Percentiles rank a stretch among this genome's conserved stretches.
Conservation (phyloP, 2,113 vertebrate genomes). For the Catharus fuscescens region DNA sequence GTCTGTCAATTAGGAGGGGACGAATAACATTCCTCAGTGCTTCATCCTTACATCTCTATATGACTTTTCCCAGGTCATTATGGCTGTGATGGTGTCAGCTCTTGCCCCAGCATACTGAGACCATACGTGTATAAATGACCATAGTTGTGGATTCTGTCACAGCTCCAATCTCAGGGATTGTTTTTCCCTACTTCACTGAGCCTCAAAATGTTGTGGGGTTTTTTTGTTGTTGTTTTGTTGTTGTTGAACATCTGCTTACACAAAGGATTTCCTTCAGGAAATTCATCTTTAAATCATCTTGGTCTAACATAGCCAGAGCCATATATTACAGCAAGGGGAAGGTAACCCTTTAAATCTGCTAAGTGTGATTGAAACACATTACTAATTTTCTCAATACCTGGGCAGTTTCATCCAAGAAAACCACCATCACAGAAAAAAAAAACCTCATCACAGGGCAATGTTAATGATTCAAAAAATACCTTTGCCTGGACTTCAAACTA, state of each 20-base stretch:
- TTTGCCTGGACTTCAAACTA: neutral
- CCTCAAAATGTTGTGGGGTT: neutral
- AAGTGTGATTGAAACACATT: conserved; percentile 40
- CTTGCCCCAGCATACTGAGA: neutral
- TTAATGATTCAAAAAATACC: neutral
- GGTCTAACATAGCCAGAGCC: neutral
- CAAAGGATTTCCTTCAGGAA: neutral
- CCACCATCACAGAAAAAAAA: neutral
- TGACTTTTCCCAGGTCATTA: neutral
- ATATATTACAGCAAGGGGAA: conserved; percentile 3
- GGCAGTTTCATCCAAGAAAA: conserved; percentile 18
- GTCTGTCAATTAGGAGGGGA: neutral
- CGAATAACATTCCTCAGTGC: neutral
- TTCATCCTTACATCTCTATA: fast-evolving
- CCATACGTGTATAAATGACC: fast-evolving
- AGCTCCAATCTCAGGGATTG: neutral
- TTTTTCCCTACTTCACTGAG: neutral
- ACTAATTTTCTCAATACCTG: conserved; percentile 15
- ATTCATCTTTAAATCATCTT: conserved; percentile 55
- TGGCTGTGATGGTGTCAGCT: neutral
- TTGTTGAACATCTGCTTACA: neutral
- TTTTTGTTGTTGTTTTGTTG: no score
- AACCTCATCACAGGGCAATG: neutral
- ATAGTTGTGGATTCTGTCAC: fast-evolving
- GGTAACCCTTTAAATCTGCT: conserved; percentile 27